Conservation (phyloP, 1,140 invertebrate genomes). For the Sogatella furcifera region DNA sequence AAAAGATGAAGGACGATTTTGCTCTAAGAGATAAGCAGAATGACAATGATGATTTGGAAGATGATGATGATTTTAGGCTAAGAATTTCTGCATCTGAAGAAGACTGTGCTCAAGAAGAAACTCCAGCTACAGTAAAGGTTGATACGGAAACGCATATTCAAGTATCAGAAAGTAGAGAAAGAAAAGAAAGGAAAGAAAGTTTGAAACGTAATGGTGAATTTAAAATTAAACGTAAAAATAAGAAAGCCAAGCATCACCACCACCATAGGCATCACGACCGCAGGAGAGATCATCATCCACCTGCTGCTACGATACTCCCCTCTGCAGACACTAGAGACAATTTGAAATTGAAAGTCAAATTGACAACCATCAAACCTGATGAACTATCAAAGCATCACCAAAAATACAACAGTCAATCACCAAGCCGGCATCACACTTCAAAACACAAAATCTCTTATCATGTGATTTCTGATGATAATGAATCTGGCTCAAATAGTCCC, state of each 20-base stretch:
- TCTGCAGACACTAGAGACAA: slow-evolving; percentile 20
- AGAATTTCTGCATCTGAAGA: slow-evolving; percentile 12
- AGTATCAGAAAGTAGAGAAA: slow-evolving; percentile 6
- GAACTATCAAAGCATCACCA: background rate
- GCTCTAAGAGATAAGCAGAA: background rate
- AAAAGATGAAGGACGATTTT: background rate
- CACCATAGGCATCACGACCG: slow-evolving; percentile 19
- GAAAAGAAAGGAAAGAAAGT: slow-evolving; percentile 3
- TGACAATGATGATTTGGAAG: slow-evolving; percentile 7
- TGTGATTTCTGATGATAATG: too few species aligned
- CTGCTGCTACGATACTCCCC: slow-evolving; percentile 25
- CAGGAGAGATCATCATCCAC: slow-evolving; percentile 11
- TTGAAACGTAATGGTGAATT: background rate
- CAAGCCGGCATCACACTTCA: background rate
- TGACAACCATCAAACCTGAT: slow-evolving; percentile 18
- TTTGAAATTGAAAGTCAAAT: slow-evolving; percentile 28
- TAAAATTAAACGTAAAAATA: slow-evolving; percentile 14
- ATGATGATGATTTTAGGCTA: slow-evolving; percentile 12
- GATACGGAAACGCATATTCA: slow-evolving; percentile 14
- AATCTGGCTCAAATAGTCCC: too few species aligned
- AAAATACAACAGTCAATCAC: background rate
- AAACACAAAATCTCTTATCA: background rate
- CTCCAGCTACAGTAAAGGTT: slow-evolving; percentile 8
- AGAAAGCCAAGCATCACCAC: slow-evolving; percentile 25
- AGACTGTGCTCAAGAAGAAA: slow-evolving; percentile 7